A percentile compares a stretch with the other conserved stretches of the same genome.
Evolutionary conservation across 2,888 invertebrate genomes (phyloP).

Genomic region (Drosophila subsilvestris): DNA sequence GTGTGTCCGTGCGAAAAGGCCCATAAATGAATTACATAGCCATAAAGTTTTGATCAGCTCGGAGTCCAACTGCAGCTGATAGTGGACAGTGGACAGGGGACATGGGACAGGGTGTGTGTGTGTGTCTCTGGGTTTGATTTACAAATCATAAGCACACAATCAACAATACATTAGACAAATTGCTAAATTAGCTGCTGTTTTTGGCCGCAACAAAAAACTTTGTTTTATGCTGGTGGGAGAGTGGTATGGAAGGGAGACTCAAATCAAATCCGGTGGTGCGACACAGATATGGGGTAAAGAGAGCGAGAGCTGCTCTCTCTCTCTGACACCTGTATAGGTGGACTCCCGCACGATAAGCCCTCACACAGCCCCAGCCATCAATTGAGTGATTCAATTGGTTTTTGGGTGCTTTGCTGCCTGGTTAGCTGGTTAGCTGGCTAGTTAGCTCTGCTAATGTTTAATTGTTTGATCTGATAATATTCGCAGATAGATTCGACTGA

Average conservation of each 20-base stretch:
- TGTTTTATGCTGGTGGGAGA: no score
- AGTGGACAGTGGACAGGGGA: slow-evolving; percentile 16
- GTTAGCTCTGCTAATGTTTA: slow-evolving; percentile 21
- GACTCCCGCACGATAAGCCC: no score
- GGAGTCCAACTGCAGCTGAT: slow-evolving; percentile 21
- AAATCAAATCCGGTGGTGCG: slow-evolving; percentile 1
- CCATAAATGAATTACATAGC: slow-evolving; percentile 54
- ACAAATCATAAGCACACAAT: slow-evolving; percentile 75
- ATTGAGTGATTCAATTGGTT: slow-evolving; percentile 34
- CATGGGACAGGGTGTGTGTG: slow-evolving; percentile 23
- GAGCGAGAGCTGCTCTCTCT: no score
- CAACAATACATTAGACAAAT: slow-evolving; percentile 78
- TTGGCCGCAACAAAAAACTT: slow-evolving; percentile 2
- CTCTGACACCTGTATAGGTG: no score
- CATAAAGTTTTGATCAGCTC: slow-evolving; percentile 34
- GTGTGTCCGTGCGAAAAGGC: slow-evolving; percentile 16
- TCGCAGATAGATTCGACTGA: slow-evolving; percentile 1
- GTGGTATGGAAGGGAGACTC: slow-evolving; percentile 7
- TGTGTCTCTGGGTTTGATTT: slow-evolving; percentile 66
- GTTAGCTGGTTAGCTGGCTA: no score
- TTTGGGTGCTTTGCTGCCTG: slow-evolving; percentile 4
- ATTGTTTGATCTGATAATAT: slow-evolving; percentile 60
- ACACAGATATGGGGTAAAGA: neutral
- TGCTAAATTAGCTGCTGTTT: slow-evolving; percentile 73
- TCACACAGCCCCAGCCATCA: neutral